phyloP scores from a whole-genome alignment of 2,797 vertebrate species.

The Diplodus sargus region DNA sequence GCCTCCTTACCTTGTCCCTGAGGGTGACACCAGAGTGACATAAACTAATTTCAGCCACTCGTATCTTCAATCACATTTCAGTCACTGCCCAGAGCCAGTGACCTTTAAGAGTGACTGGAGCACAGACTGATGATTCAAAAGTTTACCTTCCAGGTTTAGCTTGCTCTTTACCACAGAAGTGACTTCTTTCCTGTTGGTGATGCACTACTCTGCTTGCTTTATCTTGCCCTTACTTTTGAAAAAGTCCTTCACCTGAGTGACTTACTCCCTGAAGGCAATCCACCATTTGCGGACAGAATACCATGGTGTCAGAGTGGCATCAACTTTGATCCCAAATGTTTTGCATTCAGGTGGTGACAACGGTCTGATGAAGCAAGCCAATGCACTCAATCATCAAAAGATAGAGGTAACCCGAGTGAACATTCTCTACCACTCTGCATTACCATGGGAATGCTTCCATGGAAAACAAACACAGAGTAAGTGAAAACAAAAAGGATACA shows the following conservation, averaged over 20 bases:
- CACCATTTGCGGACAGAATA: not conserved
- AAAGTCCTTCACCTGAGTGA: not conserved
- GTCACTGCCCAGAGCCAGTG: constrained; percentile 5
- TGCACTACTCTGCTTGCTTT: not conserved
- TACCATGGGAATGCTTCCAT: not conserved
- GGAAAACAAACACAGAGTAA: not conserved
- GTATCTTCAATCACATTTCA: constrained; percentile 8
- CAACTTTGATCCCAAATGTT: not conserved
- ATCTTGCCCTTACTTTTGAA: no score
- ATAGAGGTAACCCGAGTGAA: not conserved
- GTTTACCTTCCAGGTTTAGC: not conserved
- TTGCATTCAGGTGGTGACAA: not conserved
- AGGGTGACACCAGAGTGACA: not conserved
- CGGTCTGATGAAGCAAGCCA: not conserved
- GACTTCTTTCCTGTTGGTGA: not conserved
- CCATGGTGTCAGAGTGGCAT: not conserved
- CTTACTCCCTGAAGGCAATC: not conserved
- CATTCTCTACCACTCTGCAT: not conserved
- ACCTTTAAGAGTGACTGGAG: constrained; percentile 15
- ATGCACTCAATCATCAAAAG: not conserved
- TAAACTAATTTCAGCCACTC: not conserved
- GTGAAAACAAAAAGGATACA: not conserved
- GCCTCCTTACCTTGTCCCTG: not conserved
- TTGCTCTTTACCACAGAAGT: not conserved
- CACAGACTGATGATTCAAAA: not conserved